Evolutionary conservation across 2,888 invertebrate genomes (phyloP).

Genomic region (Acrobasis suavella): DNA sequence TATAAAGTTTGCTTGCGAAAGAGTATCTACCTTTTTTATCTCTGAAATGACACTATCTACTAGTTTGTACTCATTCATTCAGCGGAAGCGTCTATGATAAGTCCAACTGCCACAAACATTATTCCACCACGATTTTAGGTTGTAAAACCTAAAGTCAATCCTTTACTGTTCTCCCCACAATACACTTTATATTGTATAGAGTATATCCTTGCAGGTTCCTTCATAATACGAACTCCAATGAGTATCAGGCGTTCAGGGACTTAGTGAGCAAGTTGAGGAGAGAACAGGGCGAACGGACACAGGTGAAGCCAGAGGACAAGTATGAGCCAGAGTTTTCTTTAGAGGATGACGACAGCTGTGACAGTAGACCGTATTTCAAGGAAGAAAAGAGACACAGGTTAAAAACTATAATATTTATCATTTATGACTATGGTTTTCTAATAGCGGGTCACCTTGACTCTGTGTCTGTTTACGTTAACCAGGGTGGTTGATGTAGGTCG

Average conservation of each 20-base stretch:
- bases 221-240: slow-evolving; percentile 68
- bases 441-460: too few species aligned
- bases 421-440: too few species aligned
- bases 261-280: slow-evolving; percentile 62
- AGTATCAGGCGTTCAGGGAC: slow-evolving; percentile 74
- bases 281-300: slow-evolving; percentile 52
- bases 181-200: slow-evolving; percentile 39
- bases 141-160: slow-evolving; percentile 17
- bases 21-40: not conserved
- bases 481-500: too few species aligned
- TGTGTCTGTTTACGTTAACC: too few species aligned
- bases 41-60: slow-evolving; percentile 25
- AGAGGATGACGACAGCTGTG: slow-evolving; percentile 76
- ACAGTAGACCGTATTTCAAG: slow-evolving; percentile 58
- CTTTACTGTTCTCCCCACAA: slow-evolving; percentile 40
- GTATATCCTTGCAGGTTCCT: slow-evolving; percentile 71
- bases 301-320: slow-evolving; percentile 75
- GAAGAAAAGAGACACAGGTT: slow-evolving; percentile 69
- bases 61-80: not conserved
- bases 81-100: slow-evolving; percentile 13
- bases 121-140: slow-evolving; percentile 21
- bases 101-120: slow-evolving; percentile 4
- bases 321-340: slow-evolving; percentile 78
- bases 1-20: too few species aligned
- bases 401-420: not conserved